phyloP scores from a whole-genome alignment of 2,888 invertebrate genomes.

The Cetonia aurata region DNA sequence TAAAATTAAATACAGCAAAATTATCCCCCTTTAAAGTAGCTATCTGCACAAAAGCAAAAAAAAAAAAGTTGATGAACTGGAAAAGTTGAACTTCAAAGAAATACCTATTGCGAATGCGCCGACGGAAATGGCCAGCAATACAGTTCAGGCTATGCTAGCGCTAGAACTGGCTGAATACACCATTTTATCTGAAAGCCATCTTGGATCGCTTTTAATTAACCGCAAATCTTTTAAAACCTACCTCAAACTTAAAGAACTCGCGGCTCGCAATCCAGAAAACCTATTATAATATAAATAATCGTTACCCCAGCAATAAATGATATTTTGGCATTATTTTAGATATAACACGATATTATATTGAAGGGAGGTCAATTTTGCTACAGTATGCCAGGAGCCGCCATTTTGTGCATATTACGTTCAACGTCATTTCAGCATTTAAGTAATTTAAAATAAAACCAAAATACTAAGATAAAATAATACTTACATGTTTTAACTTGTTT shows the following conservation, averaged over 20 bases:
- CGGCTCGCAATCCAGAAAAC: constrained; percentile 22
- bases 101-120: too few relatives aligned
- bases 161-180: too few relatives aligned
- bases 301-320: constrained; percentile 2
- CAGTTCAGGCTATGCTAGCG: too few relatives aligned
- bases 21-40: too few relatives aligned
- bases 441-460: constrained; percentile 19
- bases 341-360: neutral
- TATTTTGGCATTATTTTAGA: constrained; percentile 20
- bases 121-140: too few relatives aligned
- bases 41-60: too few relatives aligned
- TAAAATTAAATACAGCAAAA: too few relatives aligned
- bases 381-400: constrained; percentile 14
- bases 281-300: constrained; percentile 25
- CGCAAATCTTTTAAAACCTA: constrained; percentile 13
- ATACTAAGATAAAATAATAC: neutral
- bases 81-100: too few relatives aligned
- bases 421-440: constrained; percentile 3
- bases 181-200: too few relatives aligned
- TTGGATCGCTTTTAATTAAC: neutral
- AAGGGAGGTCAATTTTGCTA: too few relatives aligned
- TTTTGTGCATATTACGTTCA: constrained; percentile 11
- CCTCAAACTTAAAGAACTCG: constrained; percentile 10
- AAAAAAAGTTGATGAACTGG: too few relatives aligned
- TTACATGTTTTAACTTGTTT: constrained; percentile 18